Base-by-base conservation (phyloP, 64 coral and sea anemone genomes). In the Actinia equina region DNA sequence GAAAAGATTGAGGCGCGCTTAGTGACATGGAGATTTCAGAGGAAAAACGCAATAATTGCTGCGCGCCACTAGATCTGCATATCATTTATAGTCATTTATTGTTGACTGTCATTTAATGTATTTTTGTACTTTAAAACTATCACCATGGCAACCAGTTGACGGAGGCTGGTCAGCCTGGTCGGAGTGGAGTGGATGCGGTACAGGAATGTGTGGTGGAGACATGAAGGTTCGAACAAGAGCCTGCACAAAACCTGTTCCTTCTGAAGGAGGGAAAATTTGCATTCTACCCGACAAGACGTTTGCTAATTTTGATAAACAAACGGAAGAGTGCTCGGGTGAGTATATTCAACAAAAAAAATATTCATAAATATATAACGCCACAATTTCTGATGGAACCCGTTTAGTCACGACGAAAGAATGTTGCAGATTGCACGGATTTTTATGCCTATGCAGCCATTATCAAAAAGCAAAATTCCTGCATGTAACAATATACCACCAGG, bases 211-310 rank as follows among this genome's bases (percentile, higher is more conserved):
- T 22, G 83, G 83, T 22, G 83, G 83, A 26, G 83, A 85, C 54
- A 85, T 4, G 19, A 85, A 85, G 22, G 83, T 85, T 18, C 41
- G 78, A 81, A 85, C 52, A 17, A 44, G 78, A 22, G 78, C 78
- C 0, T 81, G 78, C 22, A 81, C 78, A 43, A 85, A 85, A 18
- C 89, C 88, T 26, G 88, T 44, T 0, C 85, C 93, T 44, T 87
- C 89, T 14, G 43, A 37, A n/a, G 93, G 93, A 74, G 85, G 93
- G 0, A 76, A 79, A 79, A 46, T 20, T 8, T 81, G 78, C 17
- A 52, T 22, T 43, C 7, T 49, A 81, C 5, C 42, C 27, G 78
- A 81, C 22, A 52, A 52, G 16, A 49, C 78, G 6, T 81, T 81
- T 52, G 78, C 17, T 81, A 49, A 17, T n/a, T 81, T 81, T 43